Percentiles rank a stretch among this genome's conserved stretches.
phyloP scores from a whole-genome alignment of 2,113 vertebrate species.

The Hemibagrus wyckioides region DNA sequence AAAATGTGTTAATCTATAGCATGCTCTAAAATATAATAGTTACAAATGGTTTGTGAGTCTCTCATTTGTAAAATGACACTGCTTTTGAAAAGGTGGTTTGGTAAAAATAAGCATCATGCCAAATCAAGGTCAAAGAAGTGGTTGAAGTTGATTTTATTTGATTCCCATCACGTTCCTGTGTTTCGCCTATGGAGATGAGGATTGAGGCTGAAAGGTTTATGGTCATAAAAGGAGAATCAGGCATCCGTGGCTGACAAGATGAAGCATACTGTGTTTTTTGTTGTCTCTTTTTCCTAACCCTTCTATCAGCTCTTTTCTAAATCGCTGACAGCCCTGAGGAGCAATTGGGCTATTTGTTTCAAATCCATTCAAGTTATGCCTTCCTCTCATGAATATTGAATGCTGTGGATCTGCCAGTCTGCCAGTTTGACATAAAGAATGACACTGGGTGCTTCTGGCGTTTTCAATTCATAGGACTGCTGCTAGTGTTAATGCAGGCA shows the following conservation, averaged over 20 bases:
- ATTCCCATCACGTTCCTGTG: neutral
- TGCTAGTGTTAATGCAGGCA: neutral
- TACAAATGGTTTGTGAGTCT: neutral
- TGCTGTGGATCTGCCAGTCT: constrained; percentile 26
- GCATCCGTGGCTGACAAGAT: constrained; percentile 14
- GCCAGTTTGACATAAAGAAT: constrained; percentile 16
- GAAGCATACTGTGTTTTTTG: neutral
- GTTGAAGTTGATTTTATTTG: neutral
- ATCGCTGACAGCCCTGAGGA: constrained; percentile 13
- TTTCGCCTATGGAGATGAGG: neutral
- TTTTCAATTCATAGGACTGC: neutral
- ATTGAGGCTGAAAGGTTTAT: neutral
- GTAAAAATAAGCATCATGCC: neutral
- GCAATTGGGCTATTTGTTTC: constrained; percentile 12
- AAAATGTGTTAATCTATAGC: neutral
- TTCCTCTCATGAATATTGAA: constrained; percentile 33
- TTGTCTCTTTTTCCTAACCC: neutral
- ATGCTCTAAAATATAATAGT: neutral
- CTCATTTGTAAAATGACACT: neutral
- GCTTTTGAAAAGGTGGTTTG: constrained; percentile 13
- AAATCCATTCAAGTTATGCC: constrained; percentile 27
- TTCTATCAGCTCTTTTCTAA: constrained; percentile 15
- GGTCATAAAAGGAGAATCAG: constrained; percentile 11
- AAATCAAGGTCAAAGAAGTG: neutral
- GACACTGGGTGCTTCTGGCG: constrained; percentile 12